Base-by-base conservation (phyloP, 2,888 invertebrate genomes). In the Drosophila austrosaltans region DNA sequence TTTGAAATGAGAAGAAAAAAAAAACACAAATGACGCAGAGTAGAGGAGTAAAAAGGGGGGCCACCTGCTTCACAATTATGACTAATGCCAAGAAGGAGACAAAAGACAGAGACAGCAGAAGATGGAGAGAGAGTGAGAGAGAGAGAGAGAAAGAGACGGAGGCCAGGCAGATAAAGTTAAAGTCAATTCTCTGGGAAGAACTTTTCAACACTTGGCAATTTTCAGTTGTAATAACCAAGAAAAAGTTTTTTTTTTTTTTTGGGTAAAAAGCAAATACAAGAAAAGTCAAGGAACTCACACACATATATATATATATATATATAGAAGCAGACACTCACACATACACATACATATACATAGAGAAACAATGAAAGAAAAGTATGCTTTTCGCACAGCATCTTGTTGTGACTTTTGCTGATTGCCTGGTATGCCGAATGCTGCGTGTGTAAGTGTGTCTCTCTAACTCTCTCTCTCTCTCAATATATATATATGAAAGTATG, bases 211-310 rank as follows among this genome's bases (percentile, higher is more conserved):
- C 76, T 86, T 80, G 86, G 73, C 76, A 78, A 86, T 80, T 88
- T 87, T 78, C 86, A 57, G 36, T 72, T 76, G 72, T 79, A 77
- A 76, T 79, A 78, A 88, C 75, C 85, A 69, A 42, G 66, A 75
- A 69, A 68, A 69, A 3, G 56, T 28, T 28, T 28, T 5, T 28
- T 28, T 28, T 28, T 28, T 48, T 48, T 48, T 48, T 48, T 48
- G 16, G 48, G 48, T 25, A 48, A 48, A 54, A 54, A 66, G 67
- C 66, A 65, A 40, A 57, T 62, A 70, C 48, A 69, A 63, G 67
- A 76, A 77, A 89, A 89, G 87, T 88, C 90, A 88, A 88, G 82
- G 90, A 88, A 89, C 87, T 89, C 81, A 66, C 74, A 69, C 53
- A 56, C 58, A 57, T 39, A 40, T 5, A 40, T 25, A 89, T 22